phyloP scores from a whole-genome alignment of 1,140 invertebrate genomes.

The Ostrea edulis region DNA sequence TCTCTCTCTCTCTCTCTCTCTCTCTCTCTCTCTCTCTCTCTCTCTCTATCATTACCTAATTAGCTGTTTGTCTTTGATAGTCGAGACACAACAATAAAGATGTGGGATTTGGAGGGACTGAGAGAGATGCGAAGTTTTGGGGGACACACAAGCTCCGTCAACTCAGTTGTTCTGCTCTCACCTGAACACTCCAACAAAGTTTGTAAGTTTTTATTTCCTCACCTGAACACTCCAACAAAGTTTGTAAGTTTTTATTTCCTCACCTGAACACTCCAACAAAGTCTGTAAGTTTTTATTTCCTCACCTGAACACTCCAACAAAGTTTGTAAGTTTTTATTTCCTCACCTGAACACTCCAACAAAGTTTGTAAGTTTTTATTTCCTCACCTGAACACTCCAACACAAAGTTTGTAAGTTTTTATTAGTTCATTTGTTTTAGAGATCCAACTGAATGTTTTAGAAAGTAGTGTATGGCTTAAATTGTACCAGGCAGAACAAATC shows the following conservation, averaged over 20 bases:
- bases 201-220: slow-evolving; percentile 14
- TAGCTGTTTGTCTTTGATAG: slow-evolving; percentile 58
- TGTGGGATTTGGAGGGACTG: slow-evolving; percentile 68
- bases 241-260: background rate
- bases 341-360: slow-evolving; percentile 50
- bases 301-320: slow-evolving; percentile 51
- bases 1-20: too few species aligned
- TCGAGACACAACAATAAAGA: slow-evolving; percentile 74
- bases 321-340: background rate
- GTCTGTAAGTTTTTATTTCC: background rate
- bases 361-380: background rate
- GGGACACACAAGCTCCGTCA: slow-evolving; percentile 71
- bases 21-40: too few species aligned
- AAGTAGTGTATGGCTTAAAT: too few species aligned
- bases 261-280: slow-evolving; percentile 49
- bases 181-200: slow-evolving; percentile 46
- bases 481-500: too few species aligned
- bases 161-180: slow-evolving; percentile 63
- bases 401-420: background rate
- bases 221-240: slow-evolving; percentile 45
- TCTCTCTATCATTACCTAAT: background rate
- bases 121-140: slow-evolving; percentile 66
- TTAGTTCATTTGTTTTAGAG: too few species aligned
- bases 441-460: too few species aligned
- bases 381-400: slow-evolving; percentile 50